Base-by-base conservation (phyloP, 2,113 vertebrate genomes). In the Reinhardtius hippoglossoides region DNA sequence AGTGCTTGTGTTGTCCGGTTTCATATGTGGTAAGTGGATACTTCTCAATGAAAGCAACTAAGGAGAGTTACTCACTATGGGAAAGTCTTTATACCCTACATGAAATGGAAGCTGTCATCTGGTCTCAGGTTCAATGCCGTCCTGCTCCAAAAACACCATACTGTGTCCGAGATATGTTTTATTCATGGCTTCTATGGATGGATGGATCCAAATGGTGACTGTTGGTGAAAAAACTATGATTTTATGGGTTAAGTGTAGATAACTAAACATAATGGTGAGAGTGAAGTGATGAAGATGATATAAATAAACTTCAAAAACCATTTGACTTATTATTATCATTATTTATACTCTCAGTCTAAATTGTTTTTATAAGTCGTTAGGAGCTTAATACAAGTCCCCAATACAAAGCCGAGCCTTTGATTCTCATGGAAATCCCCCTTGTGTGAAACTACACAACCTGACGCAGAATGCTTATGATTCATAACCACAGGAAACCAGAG, bases 1-100 rank as follows among this genome's bases (percentile, higher is more conserved):
- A 76, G 60, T 37, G 50, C 78, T 69, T 72, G 26, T 67, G 66
- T 55, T 79, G 52, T 71, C 73, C 40, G 31, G 59, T 62, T 26
- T 75, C 70, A 71, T 54, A 9, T 21, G 50, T 8, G 2, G 65
- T 67, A 57, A 75, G n/a, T 26, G 12, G 66, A 67, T 44, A n/a
- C 55, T 74, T 61, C 59, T 48, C 50, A 37, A 26, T 71, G 46
- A 63, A 0, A 24, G 35, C 48, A 56, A 21, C 27, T 14, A 57
- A 68, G 35, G 55, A 42, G 68, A 69, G 18, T 35, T 71, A 60
- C 44, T 50, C n/a, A 50, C 58, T 52, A 13, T 7, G 15, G 23
- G 27, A 66, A 44, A 13, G 59, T 55, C 15, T 59, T 46, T 15
- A 56, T 26, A 24, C 15, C 48, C 27, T 37, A n/a, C 63, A 59